Evolutionary conservation across 2,888 invertebrate genomes (phyloP).

Genomic region (Trilocha varians): DNA sequence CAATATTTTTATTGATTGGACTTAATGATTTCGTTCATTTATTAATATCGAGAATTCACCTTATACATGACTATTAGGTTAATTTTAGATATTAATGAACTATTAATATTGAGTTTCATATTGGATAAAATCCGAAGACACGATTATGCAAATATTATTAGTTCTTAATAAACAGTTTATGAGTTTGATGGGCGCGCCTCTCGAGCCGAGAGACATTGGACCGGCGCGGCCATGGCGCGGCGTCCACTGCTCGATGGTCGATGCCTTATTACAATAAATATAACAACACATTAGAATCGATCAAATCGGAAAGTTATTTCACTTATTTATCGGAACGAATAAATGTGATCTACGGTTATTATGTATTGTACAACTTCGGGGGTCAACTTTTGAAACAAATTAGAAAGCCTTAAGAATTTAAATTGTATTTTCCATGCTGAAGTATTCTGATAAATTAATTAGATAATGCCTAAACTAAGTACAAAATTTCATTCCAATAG

Average conservation of each 20-base stretch:
- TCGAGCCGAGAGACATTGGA: slow-evolving; percentile 31
- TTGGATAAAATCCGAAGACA: slow-evolving; percentile 51
- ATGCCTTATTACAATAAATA: slow-evolving; percentile 67
- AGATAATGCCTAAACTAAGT: no score
- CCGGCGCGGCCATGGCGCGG: slow-evolving; percentile 13
- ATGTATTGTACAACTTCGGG: slow-evolving; percentile 22
- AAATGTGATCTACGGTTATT: slow-evolving; percentile 68
- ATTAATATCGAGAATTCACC: slow-evolving; percentile 43
- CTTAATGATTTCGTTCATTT: slow-evolving; percentile 46
- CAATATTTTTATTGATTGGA: slow-evolving; percentile 46
- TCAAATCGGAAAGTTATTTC: slow-evolving; percentile 62
- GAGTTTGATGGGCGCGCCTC: slow-evolving; percentile 53
- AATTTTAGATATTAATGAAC: slow-evolving; percentile 60
- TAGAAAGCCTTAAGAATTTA: no score
- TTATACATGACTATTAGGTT: slow-evolving; percentile 48
- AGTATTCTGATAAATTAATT: no score
- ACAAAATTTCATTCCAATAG: no score
- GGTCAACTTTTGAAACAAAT: neutral
- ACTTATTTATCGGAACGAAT: slow-evolving; percentile 68
- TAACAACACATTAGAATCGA: slow-evolving; percentile 65
- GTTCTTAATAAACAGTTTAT: slow-evolving; percentile 67
- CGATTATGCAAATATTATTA: slow-evolving; percentile 70
- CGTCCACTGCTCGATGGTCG: slow-evolving; percentile 6
- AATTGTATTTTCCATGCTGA: no score
- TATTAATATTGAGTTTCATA: slow-evolving; percentile 66